These are phyloP conservation scores for Muschampia plurimacula DNA, from an alignment of 2,888 invertebrate genomes.

Conservation along the genomic window DNA sequence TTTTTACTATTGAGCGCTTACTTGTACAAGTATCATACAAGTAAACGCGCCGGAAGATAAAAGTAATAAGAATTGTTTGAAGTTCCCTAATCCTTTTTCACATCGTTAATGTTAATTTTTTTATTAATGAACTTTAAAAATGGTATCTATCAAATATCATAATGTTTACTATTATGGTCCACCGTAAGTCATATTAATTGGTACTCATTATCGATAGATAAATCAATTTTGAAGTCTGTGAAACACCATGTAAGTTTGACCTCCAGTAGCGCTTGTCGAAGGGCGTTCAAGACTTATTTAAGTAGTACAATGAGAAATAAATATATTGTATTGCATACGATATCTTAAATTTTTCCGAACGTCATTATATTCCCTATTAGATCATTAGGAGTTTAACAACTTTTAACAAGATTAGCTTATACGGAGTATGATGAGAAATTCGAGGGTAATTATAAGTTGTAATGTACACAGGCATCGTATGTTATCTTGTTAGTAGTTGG, in stretches of 20 bases:
- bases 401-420: constrained; percentile 46
- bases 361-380: not conserved
- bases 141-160: no score
- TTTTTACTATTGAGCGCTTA: no score
- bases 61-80: no score
- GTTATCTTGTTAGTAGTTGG: constrained; percentile 12
- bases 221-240: no score
- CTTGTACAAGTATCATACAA: no score
- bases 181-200: no score
- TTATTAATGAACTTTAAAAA: no score
- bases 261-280: not conserved
- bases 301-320: not conserved
- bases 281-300: not conserved
- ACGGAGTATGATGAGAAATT: constrained; percentile 34
- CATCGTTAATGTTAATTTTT: no score
- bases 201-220: no score
- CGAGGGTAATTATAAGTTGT: constrained; percentile 44
- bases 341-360: not conserved
- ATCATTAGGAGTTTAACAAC: constrained; percentile 31
- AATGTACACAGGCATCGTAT: constrained; percentile 10
- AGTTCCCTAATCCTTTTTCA: no score
- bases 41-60: no score
- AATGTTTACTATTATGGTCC: no score
- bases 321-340: not conserved
- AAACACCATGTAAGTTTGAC: not conserved